Percentiles rank a stretch among this genome's conserved stretches.
Evolutionary conservation across 2,797 vertebrate genomes (phyloP).

Genomic region (Pantherophis vulpinus): DNA sequence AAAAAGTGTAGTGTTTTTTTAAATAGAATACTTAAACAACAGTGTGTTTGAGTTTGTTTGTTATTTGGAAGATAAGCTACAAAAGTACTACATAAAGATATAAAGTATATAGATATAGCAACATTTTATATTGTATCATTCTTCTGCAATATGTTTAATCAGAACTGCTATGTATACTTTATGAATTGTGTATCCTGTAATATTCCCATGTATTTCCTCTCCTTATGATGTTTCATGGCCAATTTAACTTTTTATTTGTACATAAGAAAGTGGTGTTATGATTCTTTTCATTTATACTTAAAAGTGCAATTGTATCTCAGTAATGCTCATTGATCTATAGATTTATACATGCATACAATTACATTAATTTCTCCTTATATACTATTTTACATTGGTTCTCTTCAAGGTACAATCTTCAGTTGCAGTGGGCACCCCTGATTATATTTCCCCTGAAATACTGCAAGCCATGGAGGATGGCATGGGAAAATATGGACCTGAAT

Average conservation of each 20-base stretch:
- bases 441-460: slow-evolving; percentile 97
- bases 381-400: not conserved
- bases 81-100: not conserved
- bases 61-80: not conserved
- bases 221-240: not conserved
- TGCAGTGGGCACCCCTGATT: slow-evolving; percentile 95
- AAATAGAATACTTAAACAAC: slow-evolving; percentile 9
- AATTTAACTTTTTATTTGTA: not conserved
- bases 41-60: not conserved
- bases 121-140: not conserved
- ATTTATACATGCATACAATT: not conserved
- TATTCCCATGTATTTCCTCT: not conserved
- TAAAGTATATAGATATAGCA: no score
- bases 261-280: not conserved
- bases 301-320: slow-evolving; percentile 12
- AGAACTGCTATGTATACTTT: not conserved
- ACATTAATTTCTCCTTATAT: not conserved
- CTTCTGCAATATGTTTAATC: not conserved
- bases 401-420: slow-evolving; percentile 94
- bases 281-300: not conserved
- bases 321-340: slow-evolving; percentile 1
- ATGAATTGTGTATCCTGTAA: not conserved
- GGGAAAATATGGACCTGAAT: slow-evolving; percentile 95
- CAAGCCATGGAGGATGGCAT: slow-evolving; percentile 99
- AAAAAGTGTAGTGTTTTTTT: not conserved